Percentiles rank a stretch among this genome's conserved stretches.
phyloP scores from a whole-genome alignment of 2,797 vertebrate species.

The Nasua narica region DNA sequence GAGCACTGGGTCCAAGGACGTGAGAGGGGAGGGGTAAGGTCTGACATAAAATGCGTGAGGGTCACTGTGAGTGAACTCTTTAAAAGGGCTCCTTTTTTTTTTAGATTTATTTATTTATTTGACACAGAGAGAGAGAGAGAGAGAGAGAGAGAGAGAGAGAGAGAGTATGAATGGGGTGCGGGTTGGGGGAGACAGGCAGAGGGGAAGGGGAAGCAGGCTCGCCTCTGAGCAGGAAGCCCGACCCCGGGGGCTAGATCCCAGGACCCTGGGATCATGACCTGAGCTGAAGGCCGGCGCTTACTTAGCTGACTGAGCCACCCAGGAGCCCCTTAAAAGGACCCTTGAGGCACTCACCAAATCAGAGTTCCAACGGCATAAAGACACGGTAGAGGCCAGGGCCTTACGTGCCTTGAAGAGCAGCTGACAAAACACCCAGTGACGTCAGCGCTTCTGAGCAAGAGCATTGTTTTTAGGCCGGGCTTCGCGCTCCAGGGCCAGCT shows the following conservation, averaged over 20 bases:
- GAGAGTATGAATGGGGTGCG: no score
- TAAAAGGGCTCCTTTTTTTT: background rate
- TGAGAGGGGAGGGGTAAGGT: background rate
- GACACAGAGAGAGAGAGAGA: no score
- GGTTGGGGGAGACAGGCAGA: no score
- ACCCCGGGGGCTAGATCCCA: no score
- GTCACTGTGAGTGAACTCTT: background rate
- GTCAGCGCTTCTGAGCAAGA: background rate
- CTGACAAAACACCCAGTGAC: background rate
- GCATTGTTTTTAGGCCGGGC: background rate
- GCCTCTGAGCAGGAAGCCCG: no score
- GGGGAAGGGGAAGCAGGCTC: no score
- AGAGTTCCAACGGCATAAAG: background rate
- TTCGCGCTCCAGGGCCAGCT: background rate
- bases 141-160: no score
- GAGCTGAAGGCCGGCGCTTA: background rate
- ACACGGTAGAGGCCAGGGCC: fast-evolving
- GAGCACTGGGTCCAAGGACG: background rate
- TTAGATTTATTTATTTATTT: no score
- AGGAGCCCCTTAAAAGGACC: no score
- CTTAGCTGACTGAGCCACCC: background rate
- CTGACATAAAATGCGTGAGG: background rate
- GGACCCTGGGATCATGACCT: background rate
- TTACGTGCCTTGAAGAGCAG: background rate
- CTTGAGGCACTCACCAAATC: background rate